Evolutionary conservation across 2,113 vertebrate genomes (phyloP).

Genomic region (Oncorhynchus clarkii): DNA sequence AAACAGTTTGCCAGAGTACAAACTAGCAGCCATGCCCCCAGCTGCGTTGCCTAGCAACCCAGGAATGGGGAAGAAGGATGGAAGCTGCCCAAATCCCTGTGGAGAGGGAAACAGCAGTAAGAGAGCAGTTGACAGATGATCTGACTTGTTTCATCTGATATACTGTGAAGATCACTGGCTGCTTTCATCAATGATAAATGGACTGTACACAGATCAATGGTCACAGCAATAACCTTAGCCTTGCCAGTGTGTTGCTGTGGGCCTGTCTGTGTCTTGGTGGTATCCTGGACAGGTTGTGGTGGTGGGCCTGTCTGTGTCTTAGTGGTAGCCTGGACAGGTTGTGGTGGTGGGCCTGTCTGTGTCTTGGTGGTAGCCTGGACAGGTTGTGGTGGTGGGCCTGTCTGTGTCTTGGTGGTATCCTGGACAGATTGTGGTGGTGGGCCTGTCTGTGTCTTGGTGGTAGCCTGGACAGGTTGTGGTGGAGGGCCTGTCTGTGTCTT

Average conservation of each 20-base stretch:
- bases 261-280: constrained; percentile 34
- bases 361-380: not conserved
- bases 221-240: constrained; percentile 77
- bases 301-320: no score
- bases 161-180: constrained; percentile 92
- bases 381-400: no score
- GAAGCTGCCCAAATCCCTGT: constrained; percentile 84
- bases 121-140: constrained; percentile 89
- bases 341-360: constrained; percentile 30
- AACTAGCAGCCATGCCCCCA: constrained; percentile 68
- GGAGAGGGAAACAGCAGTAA: constrained; percentile 88
- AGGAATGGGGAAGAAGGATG: constrained; percentile 85
- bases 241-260: constrained; percentile 66
- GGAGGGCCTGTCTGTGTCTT: no score
- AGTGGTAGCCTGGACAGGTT: no score
- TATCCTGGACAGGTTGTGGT: not conserved
- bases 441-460: no score
- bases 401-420: no score
- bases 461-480: no score
- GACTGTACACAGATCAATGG: constrained; percentile 88
- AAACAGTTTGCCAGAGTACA: constrained; percentile 75
- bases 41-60: constrained; percentile 91
- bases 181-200: constrained; percentile 93
- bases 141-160: constrained; percentile 92
- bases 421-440: no score